Percentiles rank a stretch among this genome's conserved stretches.
Conservation (phyloP, 1,140 invertebrate species). For the Calliphora vicina region DNA sequence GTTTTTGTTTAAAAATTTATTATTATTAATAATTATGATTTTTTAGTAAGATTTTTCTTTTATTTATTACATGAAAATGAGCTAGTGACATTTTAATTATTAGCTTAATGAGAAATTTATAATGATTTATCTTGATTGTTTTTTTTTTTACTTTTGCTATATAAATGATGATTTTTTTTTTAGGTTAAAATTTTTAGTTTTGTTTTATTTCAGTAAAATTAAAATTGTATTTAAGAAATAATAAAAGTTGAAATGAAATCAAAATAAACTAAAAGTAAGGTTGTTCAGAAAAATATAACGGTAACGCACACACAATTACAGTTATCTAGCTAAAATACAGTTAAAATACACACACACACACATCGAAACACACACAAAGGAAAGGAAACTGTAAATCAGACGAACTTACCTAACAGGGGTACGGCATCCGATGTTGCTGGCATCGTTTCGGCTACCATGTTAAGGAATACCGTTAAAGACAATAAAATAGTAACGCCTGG, state of each 20-base stretch:
- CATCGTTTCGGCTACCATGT: constrained; percentile 94
- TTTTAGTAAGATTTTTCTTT: background rate
- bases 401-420: constrained; percentile 68
- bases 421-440: constrained; percentile 92
- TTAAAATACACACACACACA: constrained; percentile 3
- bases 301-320: constrained; percentile 6
- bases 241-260: background rate
- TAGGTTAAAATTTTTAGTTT: background rate
- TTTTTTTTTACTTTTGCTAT: background rate
- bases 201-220: background rate
- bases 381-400: background rate
- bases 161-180: background rate
- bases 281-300: background rate
- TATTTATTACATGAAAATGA: constrained; percentile 1
- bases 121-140: background rate
- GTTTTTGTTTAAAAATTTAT: constrained; percentile 20
- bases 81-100: background rate
- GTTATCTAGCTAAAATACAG: background rate
- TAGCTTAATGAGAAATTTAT: background rate
- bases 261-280: background rate
- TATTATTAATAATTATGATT: background rate
- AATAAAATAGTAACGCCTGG: constrained; percentile 98
- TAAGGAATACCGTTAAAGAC: constrained; percentile 97
- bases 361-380: background rate
- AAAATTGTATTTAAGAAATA: background rate